These are phyloP conservation scores for Lepilemur ruficaudatus DNA, from an alignment of 2,797 vertebrate species.

Conservation along the genomic window DNA sequence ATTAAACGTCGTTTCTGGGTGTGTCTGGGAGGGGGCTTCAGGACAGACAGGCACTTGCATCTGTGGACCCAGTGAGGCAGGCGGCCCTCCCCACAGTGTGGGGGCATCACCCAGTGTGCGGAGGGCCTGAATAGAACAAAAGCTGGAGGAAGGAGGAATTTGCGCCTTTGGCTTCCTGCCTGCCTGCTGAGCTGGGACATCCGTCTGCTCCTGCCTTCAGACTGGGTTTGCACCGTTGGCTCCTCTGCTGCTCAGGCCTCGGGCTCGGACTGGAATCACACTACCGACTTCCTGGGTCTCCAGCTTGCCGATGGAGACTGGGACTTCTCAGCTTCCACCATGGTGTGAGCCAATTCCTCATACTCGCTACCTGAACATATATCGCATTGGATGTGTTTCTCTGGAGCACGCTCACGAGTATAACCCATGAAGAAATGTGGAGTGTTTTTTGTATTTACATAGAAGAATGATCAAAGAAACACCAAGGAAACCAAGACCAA, in stretches of 20 bases:
- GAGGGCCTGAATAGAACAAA: not conserved
- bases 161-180: not conserved
- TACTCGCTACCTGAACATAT: not conserved
- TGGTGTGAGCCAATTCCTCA: not conserved
- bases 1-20: not conserved
- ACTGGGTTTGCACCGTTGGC: not conserved
- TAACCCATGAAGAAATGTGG: not conserved
- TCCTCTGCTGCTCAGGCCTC: not conserved
- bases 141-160: not conserved
- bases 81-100: not conserved
- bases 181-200: not conserved
- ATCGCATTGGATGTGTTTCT: not conserved
- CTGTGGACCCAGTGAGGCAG: not conserved
- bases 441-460: not conserved
- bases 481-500: not conserved
- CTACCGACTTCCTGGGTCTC: too few species aligned
- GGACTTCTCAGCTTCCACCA: not conserved
- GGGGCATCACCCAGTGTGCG: not conserved
- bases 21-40: not conserved
- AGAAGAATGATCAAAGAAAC: not conserved
- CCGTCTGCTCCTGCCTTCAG: not conserved
- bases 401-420: not conserved
- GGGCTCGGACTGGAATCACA: not conserved
- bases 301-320: not conserved
- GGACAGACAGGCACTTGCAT: too few species aligned